Evolutionary conservation across 2,797 vertebrate species (phyloP), one percentile per base, ranked within the genome.

Genomic region (Eutrigla gurnardus): DNA sequence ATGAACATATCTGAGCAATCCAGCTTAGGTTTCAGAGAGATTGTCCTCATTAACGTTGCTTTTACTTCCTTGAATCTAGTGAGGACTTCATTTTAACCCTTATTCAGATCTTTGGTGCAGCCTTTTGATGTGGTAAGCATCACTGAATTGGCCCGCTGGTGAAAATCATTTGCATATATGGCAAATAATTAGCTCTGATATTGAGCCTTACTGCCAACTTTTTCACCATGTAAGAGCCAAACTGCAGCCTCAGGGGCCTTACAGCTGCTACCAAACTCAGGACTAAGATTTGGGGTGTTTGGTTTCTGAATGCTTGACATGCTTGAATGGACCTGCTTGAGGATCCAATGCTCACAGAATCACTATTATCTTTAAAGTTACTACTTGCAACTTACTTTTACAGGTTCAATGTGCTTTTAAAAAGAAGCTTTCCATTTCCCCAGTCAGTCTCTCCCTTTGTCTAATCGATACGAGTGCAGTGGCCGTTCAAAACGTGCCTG

Each of bases 31-130:
- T 81, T 83, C 18, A 39, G 66, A 58, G 54, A 76, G 75, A 75
- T 55, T 69, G 74, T 77, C 77, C 67, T 81, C 72, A 78, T 87
- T 88, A 82, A 81, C 40, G n/a, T 61, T 65, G 70, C 79, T 67
- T 75, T 80, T 65, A 83, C 75, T 78, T 80, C 52, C 63, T 54
- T 61, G 74, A 87, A 79, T 84, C 65, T 9, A 4, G 62, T 43
- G 57, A 61, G 73, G 80, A 73, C 73, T 32, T 37, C 5, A 60
- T 82, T 86, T 76, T 15, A 74, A 63, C 79, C 72, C 65, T 75
- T 74, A 61, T 82, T 86, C 62, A 80, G 72, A 70, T 86, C 59
- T 75, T 54, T 13, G 62, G 45, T 52, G 54, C 49, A 46, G 68
- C 65, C 68, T 84, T 25, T 75, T 79, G 62, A 73, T 2, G 3